Base-by-base conservation (phyloP, 2,888 invertebrate genomes). In the Hydriomena furcata region DNA sequence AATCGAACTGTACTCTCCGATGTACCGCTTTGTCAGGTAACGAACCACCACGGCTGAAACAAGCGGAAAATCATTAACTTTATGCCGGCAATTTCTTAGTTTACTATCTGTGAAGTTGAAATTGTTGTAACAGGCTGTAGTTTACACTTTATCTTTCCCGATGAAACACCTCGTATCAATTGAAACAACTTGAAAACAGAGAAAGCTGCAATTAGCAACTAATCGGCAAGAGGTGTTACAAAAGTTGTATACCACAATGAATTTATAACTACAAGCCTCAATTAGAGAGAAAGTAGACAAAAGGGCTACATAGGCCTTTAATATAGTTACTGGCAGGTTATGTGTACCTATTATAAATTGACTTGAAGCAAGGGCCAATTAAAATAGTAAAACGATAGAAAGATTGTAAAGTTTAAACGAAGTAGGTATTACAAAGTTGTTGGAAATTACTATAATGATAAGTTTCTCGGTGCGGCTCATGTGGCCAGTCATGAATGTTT, bases 1-100 rank as follows among this genome's bases (percentile, higher is more conserved):
- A 55, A 94, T 94, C 36, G 95, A 95, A 80, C 95, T 94, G 91
- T 95, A 95, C 88, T 95, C 95, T 52, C 95, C 95, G 68, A 95
- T 95, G 76, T 94, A 95, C 61, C 95, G 91, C 83, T 94, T 94
- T 55, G 95, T 95, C 72, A 95, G 84, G 80, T 95, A 95, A 65
- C 95, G 92, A 61, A 95, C 95, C 57, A 94, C 94, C 65, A 95
- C 94, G 74, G 95, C 94, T 95, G 93, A 60, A 94, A 94, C 84
- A 91, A 84, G 76, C 73, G 30, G 35, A 75, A 71, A 72, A 66
- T 62, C 43, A 49, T 52, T 52, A 52, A 61, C 23, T 54, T 45
- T 44, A 58, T 30, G 50, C 35, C 49, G 12, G 8, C 41, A 37
- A 43, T 45, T 35, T 35, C 34, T 23, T 42, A 43, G 32, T 41